phyloP scores from a whole-genome alignment of 2,113 vertebrate species.

The Poeciliopsis occidentalis region DNA sequence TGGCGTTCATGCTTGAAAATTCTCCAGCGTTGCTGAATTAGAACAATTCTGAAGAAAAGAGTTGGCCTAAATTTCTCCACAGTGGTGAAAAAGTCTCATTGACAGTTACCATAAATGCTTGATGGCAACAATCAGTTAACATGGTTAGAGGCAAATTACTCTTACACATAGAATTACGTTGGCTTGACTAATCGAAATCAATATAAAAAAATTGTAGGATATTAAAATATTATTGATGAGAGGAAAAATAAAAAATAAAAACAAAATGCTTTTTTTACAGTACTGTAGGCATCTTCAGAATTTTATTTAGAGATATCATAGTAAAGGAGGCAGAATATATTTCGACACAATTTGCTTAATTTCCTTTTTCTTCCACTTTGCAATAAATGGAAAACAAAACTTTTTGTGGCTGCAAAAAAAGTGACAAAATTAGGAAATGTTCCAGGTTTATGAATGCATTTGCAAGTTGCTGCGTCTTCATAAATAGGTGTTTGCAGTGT shows the following conservation, averaged over 20 bases:
- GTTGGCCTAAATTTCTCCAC: background rate
- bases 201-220: no score
- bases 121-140: background rate
- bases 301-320: background rate
- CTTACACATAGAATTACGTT: background rate
- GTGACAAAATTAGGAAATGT: background rate
- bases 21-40: no score
- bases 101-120: background rate
- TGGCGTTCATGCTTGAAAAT: no score
- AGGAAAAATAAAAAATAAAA: background rate
- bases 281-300: background rate
- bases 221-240: no score
- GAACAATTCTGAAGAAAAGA: background rate
- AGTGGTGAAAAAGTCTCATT: background rate
- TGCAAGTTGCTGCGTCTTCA: background rate
- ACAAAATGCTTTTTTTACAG: background rate
- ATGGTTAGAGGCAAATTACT: background rate
- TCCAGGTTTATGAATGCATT: background rate
- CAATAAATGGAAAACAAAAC: background rate
- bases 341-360: no score
- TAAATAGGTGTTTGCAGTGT: constrained; percentile 2
- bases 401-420: background rate
- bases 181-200: no score
- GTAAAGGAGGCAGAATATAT: background rate
- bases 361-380: background rate